Percentiles rank a stretch among this genome's conserved stretches.
Evolutionary conservation across 1,140 invertebrate genomes (phyloP).

Genomic region (Parapsyche elsis): DNA sequence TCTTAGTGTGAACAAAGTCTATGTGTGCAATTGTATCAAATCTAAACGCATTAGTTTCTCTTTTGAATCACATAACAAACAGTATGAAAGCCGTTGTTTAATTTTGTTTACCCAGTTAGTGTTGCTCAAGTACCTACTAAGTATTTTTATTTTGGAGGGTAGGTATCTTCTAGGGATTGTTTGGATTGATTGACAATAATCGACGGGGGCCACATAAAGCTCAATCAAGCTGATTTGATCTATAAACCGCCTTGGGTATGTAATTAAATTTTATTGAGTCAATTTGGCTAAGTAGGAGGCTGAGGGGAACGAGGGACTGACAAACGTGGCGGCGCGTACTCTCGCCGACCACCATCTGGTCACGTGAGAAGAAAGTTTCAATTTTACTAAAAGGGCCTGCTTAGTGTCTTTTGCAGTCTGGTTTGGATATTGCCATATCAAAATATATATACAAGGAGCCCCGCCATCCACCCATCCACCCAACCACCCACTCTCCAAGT

Average conservation of each 20-base stretch:
- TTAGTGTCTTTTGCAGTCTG: constrained; percentile 68
- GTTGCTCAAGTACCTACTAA: too few species aligned
- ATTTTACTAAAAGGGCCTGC: constrained; percentile 70
- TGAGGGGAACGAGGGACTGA: constrained; percentile 18
- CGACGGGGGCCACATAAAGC: constrained; percentile 1
- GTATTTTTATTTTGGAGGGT: too few species aligned
- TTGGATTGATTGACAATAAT: neutral
- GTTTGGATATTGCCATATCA: constrained; percentile 64
- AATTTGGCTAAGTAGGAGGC: constrained; percentile 23
- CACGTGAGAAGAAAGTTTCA: constrained; percentile 66
- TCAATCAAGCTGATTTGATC: constrained; percentile 26
- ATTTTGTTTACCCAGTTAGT: too few species aligned
- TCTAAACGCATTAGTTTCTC: too few species aligned
- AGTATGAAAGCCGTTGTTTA: too few species aligned
- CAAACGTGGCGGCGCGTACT: constrained; percentile 43
- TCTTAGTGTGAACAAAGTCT: too few species aligned
- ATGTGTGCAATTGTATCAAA: too few species aligned
- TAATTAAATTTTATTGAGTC: constrained; percentile 38
- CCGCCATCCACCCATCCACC: neutral
- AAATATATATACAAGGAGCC: constrained; percentile 43
- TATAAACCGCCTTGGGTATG: constrained; percentile 4
- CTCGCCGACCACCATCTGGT: constrained; percentile 47
- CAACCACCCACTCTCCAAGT: neutral
- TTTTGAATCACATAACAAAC: too few species aligned
- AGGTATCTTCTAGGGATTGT: neutral